These are phyloP conservation scores for Acomys russatus DNA, from an alignment of 2,797 vertebrate genomes.

Conservation along the genomic window DNA sequence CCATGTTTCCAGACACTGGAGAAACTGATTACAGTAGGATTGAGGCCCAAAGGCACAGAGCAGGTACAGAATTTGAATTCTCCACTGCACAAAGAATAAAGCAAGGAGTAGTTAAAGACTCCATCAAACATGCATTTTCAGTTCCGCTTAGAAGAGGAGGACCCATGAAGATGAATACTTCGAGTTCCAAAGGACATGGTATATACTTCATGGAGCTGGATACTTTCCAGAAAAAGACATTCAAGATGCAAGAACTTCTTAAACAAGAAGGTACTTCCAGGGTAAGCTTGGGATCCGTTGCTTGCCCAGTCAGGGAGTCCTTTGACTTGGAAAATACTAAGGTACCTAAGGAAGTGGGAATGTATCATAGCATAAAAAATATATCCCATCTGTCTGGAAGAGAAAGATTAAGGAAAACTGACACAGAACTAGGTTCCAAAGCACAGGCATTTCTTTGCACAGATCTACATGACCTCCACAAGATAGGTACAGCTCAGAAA, in stretches of 20 bases:
- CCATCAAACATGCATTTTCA: background rate
- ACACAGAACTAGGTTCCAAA: constrained; percentile 7
- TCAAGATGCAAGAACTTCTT: background rate
- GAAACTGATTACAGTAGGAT: background rate
- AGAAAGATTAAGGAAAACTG: constrained; percentile 24
- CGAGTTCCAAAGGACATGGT: constrained; percentile 28
- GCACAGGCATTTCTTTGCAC: constrained; percentile 20
- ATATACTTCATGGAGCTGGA: background rate
- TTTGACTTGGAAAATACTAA: constrained; percentile 8
- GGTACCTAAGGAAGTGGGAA: background rate
- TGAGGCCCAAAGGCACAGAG: background rate
- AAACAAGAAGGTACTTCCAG: background rate
- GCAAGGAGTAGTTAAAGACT: background rate
- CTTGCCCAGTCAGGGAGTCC: background rate
- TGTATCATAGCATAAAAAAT: background rate
- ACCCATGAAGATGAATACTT: background rate
- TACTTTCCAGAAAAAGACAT: constrained; percentile 3
- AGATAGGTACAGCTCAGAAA: background rate
- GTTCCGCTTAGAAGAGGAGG: background rate
- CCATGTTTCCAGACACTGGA: background rate
- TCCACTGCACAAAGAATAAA: background rate
- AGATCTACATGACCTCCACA: background rate
- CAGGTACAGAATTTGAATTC: background rate
- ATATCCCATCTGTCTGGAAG: background rate
- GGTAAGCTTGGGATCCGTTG: background rate